Conservation (phyloP, 2,888 invertebrate species). For the Gymnosoma rotundatum region DNA sequence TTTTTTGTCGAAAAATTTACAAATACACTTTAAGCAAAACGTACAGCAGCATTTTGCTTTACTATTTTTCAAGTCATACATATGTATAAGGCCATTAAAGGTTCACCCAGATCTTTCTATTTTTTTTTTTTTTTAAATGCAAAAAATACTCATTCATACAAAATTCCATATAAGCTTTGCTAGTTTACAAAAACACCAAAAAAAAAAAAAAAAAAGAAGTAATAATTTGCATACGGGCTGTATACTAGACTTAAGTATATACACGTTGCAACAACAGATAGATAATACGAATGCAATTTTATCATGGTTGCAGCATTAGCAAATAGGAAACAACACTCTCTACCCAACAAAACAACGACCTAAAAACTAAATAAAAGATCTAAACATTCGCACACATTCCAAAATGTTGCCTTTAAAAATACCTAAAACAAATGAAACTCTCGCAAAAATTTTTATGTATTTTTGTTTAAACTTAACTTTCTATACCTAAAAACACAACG, state of each 20-base stretch:
- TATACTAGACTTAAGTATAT: constrained; percentile 14
- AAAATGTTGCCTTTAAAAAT: constrained; percentile 53
- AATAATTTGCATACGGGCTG: constrained; percentile 62
- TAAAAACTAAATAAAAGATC: constrained; percentile 51
- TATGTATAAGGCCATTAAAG: constrained; percentile 59
- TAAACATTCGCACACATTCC: constrained; percentile 25
- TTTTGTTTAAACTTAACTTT: constrained; percentile 45
- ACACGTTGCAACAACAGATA: constrained; percentile 52
- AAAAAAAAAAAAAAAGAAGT: background rate
- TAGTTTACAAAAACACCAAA: background rate
- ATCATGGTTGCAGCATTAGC: constrained; percentile 67
- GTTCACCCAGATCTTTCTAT: constrained; percentile 60
- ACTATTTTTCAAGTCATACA: constrained; percentile 30
- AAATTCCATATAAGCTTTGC: constrained; percentile 29
- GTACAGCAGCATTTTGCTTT: constrained; percentile 18
- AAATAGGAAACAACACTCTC: constrained; percentile 52
- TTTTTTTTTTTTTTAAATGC: constrained; percentile 3
- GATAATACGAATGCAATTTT: constrained; percentile 65
- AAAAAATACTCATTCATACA: constrained; percentile 16
- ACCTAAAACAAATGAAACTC: constrained; percentile 43
- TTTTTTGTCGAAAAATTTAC: constrained; percentile 18
- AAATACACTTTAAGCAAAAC: constrained; percentile 1
- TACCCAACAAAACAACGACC: constrained; percentile 50
- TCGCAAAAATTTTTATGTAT: constrained; percentile 20
- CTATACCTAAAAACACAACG: constrained; percentile 49